A percentile compares a stretch with the other conserved stretches of the same genome.
phyloP scores from a whole-genome alignment of 2,113 vertebrate genomes.

The Megalops atlanticus region DNA sequence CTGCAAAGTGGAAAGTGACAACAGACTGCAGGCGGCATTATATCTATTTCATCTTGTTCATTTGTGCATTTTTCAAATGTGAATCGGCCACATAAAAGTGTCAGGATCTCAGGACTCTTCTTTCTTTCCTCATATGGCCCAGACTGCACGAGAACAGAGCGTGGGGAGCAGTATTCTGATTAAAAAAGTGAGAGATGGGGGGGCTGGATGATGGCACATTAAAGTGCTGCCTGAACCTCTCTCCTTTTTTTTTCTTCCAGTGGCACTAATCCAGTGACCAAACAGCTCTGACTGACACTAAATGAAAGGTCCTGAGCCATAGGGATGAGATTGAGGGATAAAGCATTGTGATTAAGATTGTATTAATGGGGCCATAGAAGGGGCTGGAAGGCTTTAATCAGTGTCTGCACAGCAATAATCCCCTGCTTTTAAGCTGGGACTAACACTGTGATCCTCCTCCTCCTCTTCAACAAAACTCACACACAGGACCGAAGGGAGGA shows the following conservation, averaged over 20 bases:
- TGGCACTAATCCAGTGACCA: constrained; percentile 68
- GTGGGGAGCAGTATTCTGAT: constrained; percentile 25
- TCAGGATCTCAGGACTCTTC: too few species aligned
- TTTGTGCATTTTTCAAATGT: neutral
- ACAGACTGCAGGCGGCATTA: neutral
- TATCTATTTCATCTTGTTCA: neutral
- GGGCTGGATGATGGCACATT: constrained; percentile 34
- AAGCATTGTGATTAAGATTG: constrained; percentile 80
- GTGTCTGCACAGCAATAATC: constrained; percentile 74
- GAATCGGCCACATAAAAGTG: too few species aligned
- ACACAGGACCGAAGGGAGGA: constrained; percentile 32
- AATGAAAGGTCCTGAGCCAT: constrained; percentile 74
- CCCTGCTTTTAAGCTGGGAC: constrained; percentile 69
- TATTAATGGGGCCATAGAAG: constrained; percentile 79
- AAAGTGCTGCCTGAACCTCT: constrained; percentile 39
- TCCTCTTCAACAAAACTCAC: constrained; percentile 42
- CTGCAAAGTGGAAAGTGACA: too few species aligned
- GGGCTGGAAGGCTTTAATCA: constrained; percentile 38
- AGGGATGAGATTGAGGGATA: constrained; percentile 70
- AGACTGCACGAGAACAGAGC: neutral
- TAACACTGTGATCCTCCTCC: constrained; percentile 61
- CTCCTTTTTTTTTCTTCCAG: constrained; percentile 33
- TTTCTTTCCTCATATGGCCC: too few species aligned
- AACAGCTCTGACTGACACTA: constrained; percentile 68
- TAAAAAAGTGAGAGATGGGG: constrained; percentile 15